Evolutionary conservation across 2,888 invertebrate genomes (phyloP), one percentile per base, ranked within the genome.

Genomic region (Hylaea fasciaria): DNA sequence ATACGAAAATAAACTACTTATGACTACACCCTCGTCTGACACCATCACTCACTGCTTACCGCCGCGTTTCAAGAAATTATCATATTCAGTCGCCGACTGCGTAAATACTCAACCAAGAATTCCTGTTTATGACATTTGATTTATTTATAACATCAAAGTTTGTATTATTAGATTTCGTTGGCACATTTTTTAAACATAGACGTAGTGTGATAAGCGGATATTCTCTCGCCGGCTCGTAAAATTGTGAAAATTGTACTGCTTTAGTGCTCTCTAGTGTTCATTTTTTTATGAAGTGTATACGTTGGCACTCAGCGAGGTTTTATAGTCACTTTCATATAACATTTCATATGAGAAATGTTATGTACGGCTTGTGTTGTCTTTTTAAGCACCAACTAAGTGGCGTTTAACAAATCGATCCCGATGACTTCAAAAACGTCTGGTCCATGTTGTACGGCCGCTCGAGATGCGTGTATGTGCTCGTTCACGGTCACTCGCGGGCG

Each of bases 121-220:
- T 44, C 13, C 13, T 16, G 57, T 39, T 39, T 40, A 29, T 50
- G 44, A 43, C 35, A 16, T 9, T 48, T 55, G 22, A 55, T 55
- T 41, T 55, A 22, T 50, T 47, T 48, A 51, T 57, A 57, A 40
- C 51, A 44, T 45, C 35, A 57, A 57, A 46, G 51, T 22, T 45
- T 46, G 55, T 43, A n/a, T 51, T 51, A 57, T 57, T 57, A 57
- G 32, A 51, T 57, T 51, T 41, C 35, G 51, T 57, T 51, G 57
- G 51, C 57, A 35, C 51, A 40, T 47, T 51, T 51, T 35, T 39
- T 10, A 32, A 10, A 10, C 7, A 32, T 9, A 9, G 32, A 9
- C 32, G 46, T 12, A 12, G 22, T 22, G 11, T 14, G 14, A n/a
- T 41, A n/a, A 41, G 16, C 11, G 17, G 10, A 32, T 16, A 43